Evolutionary conservation across 2,888 invertebrate genomes (phyloP).

Genomic region (Alcis repandata): DNA sequence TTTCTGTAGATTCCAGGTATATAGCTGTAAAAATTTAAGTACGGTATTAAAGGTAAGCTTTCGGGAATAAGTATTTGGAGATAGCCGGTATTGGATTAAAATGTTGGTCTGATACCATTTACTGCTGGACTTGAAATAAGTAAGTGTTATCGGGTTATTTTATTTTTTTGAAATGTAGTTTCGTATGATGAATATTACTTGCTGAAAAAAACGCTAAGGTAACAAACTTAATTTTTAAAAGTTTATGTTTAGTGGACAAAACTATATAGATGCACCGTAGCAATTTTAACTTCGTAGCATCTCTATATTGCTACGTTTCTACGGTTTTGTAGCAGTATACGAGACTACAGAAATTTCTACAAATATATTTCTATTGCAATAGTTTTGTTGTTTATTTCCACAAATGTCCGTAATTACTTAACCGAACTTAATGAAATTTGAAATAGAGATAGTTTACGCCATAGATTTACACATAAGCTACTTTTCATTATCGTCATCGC

Average conservation of each 20-base stretch:
- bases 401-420: too few relatives aligned
- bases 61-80: conserved; percentile 17
- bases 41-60: conserved; percentile 29
- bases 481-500: too few relatives aligned
- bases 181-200: too few relatives aligned
- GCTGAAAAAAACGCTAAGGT: too few relatives aligned
- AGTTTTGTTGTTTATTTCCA: too few relatives aligned
- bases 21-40: conserved; percentile 29
- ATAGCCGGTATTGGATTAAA: not conserved
- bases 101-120: not conserved
- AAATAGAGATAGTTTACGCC: too few relatives aligned
- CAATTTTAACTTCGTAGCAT: not conserved
- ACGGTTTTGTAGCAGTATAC: not conserved
- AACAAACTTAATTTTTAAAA: too few relatives aligned
- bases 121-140: not conserved
- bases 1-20: conserved; percentile 16
- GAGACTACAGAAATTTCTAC: not conserved
- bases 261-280: not conserved
- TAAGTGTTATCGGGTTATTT: not conserved
- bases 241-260: too few relatives aligned
- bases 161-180: too few relatives aligned
- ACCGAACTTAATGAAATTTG: too few relatives aligned
- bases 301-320: not conserved
- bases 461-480: too few relatives aligned
- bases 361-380: too few relatives aligned